Evolutionary conservation across 2,113 vertebrate genomes (phyloP), one percentile per base, ranked within the genome.

Genomic region (Cyphomyrus discorhynchus): DNA sequence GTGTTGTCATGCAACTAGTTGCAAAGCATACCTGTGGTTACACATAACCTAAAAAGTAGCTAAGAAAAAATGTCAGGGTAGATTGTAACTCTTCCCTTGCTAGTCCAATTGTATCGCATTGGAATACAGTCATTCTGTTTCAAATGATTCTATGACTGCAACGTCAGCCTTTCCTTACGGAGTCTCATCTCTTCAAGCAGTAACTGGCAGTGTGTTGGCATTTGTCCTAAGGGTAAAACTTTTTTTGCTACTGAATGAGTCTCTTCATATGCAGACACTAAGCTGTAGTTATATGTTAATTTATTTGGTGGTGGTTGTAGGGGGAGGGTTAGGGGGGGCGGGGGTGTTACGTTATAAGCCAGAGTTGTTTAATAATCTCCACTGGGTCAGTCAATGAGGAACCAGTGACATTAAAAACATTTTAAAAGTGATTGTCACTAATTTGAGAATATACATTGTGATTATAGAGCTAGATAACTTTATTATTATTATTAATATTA

Each of bases 151-250:
- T 10, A 66, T 85, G 74, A 62, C 87, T 88, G 45, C 50, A 77
- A 88, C 24, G 10, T 84, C 74, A 62, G 47, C 24, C 85, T 82
- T 90, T 84, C 58, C 87, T 46, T 90, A 46, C 19, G 58, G 87
- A 39, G 82, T 90, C 85, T 52, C 62, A 46, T 90, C 87, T 88
- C 74, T 84, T 56, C 46, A 39, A 52, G 21, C 52, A 42, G 70
- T 90, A 62, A 21, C 47, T 80, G 42, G 47, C 47, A 45, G 87
- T 58, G 47, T 87, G 86, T 13, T 80, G 62, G 11, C 45, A 82
- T 82, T 46, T 53, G 45, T 46, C 52, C 74, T 52, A 88, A 45
- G 77, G 53, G 3, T 49, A 88, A 46, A 35, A 46, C n/a, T 19
- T 15, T 39, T 24, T 24, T 52, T 21, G 47, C 35, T 24, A 3